Conservation (phyloP, 2,888 invertebrate species). For the Lysandra bellargus region DNA sequence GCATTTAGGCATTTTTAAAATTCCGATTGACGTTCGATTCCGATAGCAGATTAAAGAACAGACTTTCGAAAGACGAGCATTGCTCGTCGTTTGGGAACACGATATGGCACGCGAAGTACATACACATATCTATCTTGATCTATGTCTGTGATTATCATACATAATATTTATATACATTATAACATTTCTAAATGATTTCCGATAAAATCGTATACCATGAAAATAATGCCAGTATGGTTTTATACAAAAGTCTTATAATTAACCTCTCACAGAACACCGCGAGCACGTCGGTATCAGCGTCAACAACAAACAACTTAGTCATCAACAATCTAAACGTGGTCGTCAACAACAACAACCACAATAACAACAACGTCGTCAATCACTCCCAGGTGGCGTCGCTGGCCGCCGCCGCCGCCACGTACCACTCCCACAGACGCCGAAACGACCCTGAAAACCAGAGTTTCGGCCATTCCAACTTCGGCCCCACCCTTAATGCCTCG, state of each 20-base stretch:
- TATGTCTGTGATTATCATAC: too few species aligned
- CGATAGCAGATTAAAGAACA: too few species aligned
- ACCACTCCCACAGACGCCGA: slow-evolving; percentile 71
- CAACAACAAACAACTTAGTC: slow-evolving; percentile 76
- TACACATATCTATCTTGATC: too few species aligned
- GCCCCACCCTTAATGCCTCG: slow-evolving; percentile 72
- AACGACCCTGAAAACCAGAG: slow-evolving; percentile 73
- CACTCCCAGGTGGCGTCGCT: slow-evolving; percentile 76
- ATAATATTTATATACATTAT: too few species aligned
- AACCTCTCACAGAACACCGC: slow-evolving; percentile 64
- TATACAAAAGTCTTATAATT: slow-evolving; percentile 9
- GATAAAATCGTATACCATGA: too few species aligned
- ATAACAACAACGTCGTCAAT: slow-evolving; percentile 78
- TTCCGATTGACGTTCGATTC: too few species aligned
- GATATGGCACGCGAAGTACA: too few species aligned
- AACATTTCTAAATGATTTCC: too few species aligned
- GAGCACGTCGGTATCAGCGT: slow-evolving; percentile 72
- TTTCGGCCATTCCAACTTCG: slow-evolving; percentile 64
- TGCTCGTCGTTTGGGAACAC: too few species aligned
- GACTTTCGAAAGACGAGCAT: too few species aligned
- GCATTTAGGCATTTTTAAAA: too few species aligned
- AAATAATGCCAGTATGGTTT: too few species aligned
- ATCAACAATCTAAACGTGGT: slow-evolving; percentile 77
- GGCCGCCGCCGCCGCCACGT: slow-evolving; percentile 75
- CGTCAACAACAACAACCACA: slow-evolving; percentile 78